Evolutionary conservation across 2,888 invertebrate genomes (phyloP).

Genomic region (Heliconius ethilla): DNA sequence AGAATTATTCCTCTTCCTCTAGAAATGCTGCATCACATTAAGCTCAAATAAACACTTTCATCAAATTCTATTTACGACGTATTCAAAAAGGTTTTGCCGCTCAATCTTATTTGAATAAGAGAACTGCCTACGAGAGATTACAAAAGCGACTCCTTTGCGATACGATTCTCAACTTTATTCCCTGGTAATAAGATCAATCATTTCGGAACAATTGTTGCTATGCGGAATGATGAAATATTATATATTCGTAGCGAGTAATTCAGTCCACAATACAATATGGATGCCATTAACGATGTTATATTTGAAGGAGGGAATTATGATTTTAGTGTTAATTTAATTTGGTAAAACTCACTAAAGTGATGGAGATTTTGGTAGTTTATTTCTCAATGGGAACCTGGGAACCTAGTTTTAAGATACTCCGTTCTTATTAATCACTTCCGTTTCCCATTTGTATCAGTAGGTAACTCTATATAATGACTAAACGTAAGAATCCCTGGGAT

Average conservation of each 20-base stretch:
- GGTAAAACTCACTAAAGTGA: not conserved
- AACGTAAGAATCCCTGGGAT: too few species aligned
- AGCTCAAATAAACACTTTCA: constrained; percentile 42
- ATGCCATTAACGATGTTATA: constrained; percentile 30
- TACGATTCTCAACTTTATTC: constrained; percentile 21
- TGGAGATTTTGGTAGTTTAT: not conserved
- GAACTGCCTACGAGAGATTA: constrained; percentile 37
- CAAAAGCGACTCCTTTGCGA: constrained; percentile 6
- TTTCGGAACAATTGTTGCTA: constrained; percentile 15
- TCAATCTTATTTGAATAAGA: constrained; percentile 43
- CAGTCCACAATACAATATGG: constrained; percentile 30
- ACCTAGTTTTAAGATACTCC: too few species aligned
- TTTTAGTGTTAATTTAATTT: not conserved
- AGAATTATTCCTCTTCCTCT: not conserved
- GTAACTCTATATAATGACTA: too few species aligned
- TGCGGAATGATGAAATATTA: constrained; percentile 29
- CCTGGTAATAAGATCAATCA: not conserved
- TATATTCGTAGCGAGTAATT: constrained; percentile 31
- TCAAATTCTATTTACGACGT: constrained; percentile 38
- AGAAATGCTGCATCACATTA: constrained; percentile 27
- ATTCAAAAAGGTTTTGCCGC: constrained; percentile 40
- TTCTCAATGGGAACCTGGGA: not conserved
- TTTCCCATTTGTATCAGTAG: too few species aligned
- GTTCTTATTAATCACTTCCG: too few species aligned
- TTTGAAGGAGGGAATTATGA: not conserved